These are phyloP conservation scores for Ptychobarbus kaznakovi DNA, from an alignment of 2,797 vertebrate genomes.

Conservation along the genomic window DNA sequence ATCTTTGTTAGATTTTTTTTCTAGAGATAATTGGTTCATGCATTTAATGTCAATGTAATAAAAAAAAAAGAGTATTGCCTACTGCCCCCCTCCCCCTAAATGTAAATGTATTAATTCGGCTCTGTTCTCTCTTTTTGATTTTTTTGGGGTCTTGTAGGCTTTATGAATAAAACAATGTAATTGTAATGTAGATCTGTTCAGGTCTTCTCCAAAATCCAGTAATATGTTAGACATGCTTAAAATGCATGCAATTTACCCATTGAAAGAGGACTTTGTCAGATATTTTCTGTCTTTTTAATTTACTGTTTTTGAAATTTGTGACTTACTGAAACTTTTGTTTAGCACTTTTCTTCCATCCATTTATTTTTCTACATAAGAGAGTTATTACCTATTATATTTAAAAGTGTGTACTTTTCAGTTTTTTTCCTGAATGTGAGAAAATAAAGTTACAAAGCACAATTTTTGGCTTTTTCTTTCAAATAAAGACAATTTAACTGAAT, in stretches of 20 bases:
- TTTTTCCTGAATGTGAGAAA: conserved; percentile 62
- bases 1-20: not conserved
- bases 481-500: not conserved
- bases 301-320: conserved; percentile 40
- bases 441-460: conserved; percentile 64
- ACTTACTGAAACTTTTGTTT: conserved; percentile 65
- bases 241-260: not conserved
- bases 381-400: conserved; percentile 66
- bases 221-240: conserved; percentile 22
- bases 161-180: conserved; percentile 11
- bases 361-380: conserved; percentile 73
- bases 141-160: conserved; percentile 20
- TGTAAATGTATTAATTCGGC: not conserved
- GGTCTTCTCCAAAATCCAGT: not conserved
- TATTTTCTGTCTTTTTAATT: not conserved
- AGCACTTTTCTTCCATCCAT: conserved; percentile 74
- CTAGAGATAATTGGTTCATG: not conserved
- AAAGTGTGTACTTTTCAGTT: conserved; percentile 68
- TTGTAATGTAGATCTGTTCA: conserved; percentile 18
- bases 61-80: not conserved
- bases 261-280: conserved; percentile 2
- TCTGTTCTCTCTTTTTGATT: not conserved
- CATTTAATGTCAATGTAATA: conserved; percentile 16
- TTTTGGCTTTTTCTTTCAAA: not conserved
- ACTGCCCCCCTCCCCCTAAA: not conserved